phyloP scores from a whole-genome alignment of 2,888 invertebrate species.

The Lycia hirtaria region DNA sequence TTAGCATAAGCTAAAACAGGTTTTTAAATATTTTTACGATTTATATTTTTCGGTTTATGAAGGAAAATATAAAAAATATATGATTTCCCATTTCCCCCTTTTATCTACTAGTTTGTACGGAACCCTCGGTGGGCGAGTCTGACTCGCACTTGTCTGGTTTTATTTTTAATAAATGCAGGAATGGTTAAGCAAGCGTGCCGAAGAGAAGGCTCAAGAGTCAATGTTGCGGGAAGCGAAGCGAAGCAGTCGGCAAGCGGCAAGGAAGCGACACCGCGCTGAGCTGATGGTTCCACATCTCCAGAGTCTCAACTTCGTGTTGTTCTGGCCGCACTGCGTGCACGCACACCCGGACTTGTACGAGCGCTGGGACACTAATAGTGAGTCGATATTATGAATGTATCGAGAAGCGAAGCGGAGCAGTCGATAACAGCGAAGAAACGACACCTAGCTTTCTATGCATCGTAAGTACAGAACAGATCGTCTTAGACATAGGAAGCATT shows the following conservation, averaged over 20 bases:
- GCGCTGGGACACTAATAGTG: conserved; percentile 71
- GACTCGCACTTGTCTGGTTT: no score
- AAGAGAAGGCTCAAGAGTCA: conserved; percentile 50
- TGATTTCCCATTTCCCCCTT: not conserved
- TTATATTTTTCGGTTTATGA: no score
- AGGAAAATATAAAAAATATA: no score
- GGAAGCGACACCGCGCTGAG: conserved; percentile 72
- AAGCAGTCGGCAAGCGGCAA: conserved; percentile 58
- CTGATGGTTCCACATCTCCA: conserved; percentile 65
- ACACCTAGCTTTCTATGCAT: no score
- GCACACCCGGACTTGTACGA: conserved; percentile 77
- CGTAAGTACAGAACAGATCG: no score
- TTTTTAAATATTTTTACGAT: no score
- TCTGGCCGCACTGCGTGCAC: conserved; percentile 71
- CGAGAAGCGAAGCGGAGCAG: no score
- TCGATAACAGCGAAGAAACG: no score
- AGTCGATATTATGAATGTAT: not conserved
- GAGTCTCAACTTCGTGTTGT: conserved; percentile 70
- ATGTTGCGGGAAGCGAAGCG: conserved; percentile 37
- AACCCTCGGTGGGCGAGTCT: no score
- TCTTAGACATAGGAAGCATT: no score
- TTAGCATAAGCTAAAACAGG: no score
- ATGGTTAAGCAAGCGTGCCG: conserved; percentile 50
- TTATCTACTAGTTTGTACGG: no score
- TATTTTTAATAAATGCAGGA: conserved; percentile 51